Evolutionary conservation across 2,113 vertebrate species (phyloP).

Genomic region (Nycticryphes semicollaris): DNA sequence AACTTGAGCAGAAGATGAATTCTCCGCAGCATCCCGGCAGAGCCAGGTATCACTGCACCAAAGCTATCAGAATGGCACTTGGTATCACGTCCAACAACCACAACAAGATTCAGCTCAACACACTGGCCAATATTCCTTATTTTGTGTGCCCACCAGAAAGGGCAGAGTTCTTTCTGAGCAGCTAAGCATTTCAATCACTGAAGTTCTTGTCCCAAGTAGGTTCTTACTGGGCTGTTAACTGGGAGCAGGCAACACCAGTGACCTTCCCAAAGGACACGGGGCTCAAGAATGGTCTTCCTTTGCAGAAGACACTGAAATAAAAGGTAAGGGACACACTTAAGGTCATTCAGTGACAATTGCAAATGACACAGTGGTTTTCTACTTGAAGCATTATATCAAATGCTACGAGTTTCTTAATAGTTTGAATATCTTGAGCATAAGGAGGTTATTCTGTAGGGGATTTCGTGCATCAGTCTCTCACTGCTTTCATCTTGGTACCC

Average conservation of each 20-base stretch:
- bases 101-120: background rate
- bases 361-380: background rate
- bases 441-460: background rate
- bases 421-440: background rate
- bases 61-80: background rate
- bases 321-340: background rate
- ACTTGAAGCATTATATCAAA: background rate
- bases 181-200: background rate
- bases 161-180: background rate
- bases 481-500: background rate
- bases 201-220: background rate
- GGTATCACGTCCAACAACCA: background rate
- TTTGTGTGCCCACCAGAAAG: background rate
- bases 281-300: background rate
- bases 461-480: background rate
- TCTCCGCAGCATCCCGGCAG: background rate
- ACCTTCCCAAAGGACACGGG: background rate
- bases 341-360: background rate
- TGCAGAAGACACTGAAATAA: background rate
- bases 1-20: background rate
- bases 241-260: background rate
- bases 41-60: background rate
- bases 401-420: background rate
- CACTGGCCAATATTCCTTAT: fast-evolving
- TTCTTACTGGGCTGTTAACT: background rate